Evolutionary conservation across 2,888 invertebrate genomes (phyloP), one percentile per base, ranked within the genome.

Genomic region (Apomyelois bistriatella): DNA sequence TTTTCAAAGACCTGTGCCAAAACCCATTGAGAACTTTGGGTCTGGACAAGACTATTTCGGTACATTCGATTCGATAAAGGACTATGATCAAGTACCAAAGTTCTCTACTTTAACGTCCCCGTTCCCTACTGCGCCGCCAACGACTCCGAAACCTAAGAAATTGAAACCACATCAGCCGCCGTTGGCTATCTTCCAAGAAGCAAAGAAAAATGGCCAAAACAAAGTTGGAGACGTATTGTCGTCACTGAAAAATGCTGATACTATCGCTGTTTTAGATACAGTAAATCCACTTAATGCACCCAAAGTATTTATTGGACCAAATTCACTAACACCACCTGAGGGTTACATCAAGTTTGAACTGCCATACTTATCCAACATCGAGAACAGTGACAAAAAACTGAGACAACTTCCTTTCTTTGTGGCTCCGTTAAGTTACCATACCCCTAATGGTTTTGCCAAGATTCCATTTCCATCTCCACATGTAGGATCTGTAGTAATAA

Each of bases 391-490:
- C 65, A 91, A 93, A 53, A 95, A 95, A 78, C 91, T 95, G 0
- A 93, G 93, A 52, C 94, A 95, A 60, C 76, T 96, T 0, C 95
- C 96, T 0, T 96, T 96, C 80, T 97, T 96, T 66, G 96, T 97
- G 6, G 96, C 96, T 0, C 96, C 96, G 0, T 79, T 96, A 17
- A 96, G 95, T 68, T 97, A 96, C 68, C 94, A 94, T 62, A 94
- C 96, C n/a, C 96, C 96, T 0, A 91, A 92, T 47, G 96, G 96
- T 2, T 96, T 95, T 71, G 94, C 95, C 0, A 97, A 96, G 82
- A 96, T 97, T 58, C 94, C 96, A 0, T 93, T 97, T 73, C 96
- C 96, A 0, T 94, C 96, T 10, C 96, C 96, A 0, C 96, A 97
- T 66, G 96, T 97, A 0, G 96, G 96, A 0, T 96, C 96, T 0